Base-by-base conservation (phyloP, 2,888 invertebrate species). In the Harmothoe impar region DNA sequence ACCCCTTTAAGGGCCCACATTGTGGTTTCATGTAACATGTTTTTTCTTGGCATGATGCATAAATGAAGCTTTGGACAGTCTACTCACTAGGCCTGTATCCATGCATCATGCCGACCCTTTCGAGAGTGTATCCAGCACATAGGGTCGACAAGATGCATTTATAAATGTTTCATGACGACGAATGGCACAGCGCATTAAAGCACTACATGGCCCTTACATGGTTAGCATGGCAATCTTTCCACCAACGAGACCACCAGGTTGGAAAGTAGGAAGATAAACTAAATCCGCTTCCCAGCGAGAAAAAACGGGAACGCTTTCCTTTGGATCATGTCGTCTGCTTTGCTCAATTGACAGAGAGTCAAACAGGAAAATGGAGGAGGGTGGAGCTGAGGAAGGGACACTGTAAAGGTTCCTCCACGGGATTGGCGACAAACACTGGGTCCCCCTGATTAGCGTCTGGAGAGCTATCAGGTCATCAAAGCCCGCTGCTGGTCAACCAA, bases 381-480 rank as follows among this genome's bases (percentile, higher is more conserved):
- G 25, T 5, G 72, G 72, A 15, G 72, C 15, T n/a, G 31, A 29
- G 31, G 25, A 29, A 25, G 72, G 72, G 72, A 29, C 15, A 25
- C 72, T 72, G 3, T 72, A 25, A 29, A 29, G 1, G 72, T 72
- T n/a, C 0, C 72, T 29, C 72, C 20, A 3, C 3, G 29, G 31
- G 31, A 72, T 29, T 29, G 72, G 25, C 29, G 72, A 72, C 29
- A 72, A 72, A 72, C 72, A 72, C 72, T 25, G 31, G 3, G 31
- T 15, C 1, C 72, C 10, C 29, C 29, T 72, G 72, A 72, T 72
- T 72, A 72, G 29, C 17, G 72, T 15, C 31, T 23, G 31, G 72
- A 25, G 72, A 72, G 29, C 25, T 29, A 72, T 72, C 72, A 72
- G 72, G 25, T 25, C 72, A 72, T 72, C 72, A 72, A 72, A 72